A percentile compares a stretch with the other conserved stretches of the same genome.
These are phyloP conservation scores for Campylorhamphus procurvoides DNA, from an alignment of 2,113 vertebrate genomes.

Conservation along the genomic window DNA sequence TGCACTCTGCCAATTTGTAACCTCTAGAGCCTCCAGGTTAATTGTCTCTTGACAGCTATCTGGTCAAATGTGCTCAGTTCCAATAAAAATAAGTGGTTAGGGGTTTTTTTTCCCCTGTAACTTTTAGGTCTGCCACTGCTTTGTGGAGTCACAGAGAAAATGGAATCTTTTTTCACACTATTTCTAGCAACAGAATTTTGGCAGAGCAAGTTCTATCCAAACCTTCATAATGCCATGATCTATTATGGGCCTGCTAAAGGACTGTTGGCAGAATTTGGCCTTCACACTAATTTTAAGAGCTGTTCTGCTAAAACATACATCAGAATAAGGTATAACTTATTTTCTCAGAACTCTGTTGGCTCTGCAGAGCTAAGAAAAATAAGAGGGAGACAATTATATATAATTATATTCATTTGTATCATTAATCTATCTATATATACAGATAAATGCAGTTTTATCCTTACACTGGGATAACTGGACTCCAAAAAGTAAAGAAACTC, in stretches of 20 bases:
- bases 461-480: not conserved
- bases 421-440: not conserved
- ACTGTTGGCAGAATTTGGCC: not conserved
- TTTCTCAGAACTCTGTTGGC: not conserved
- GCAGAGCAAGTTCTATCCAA: not conserved
- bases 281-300: not conserved
- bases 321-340: not conserved
- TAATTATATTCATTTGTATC: not conserved
- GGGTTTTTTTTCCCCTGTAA: rapidly evolving
- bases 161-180: not conserved
- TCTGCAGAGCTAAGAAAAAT: not conserved
- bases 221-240: not conserved
- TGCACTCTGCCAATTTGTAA: not conserved
- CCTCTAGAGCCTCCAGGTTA: not conserved
- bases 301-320: not conserved
- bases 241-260: not conserved
- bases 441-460: not conserved
- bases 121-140: not conserved
- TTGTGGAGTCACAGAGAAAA: not conserved
- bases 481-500: not conserved
- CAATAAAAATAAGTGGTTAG: not conserved
- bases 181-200: not conserved
- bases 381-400: not conserved
- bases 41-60: not conserved
- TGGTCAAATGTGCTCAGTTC: not conserved